Evolutionary conservation across 1,140 invertebrate species (phyloP).

Genomic region (Scaptomyza graminum): DNA sequence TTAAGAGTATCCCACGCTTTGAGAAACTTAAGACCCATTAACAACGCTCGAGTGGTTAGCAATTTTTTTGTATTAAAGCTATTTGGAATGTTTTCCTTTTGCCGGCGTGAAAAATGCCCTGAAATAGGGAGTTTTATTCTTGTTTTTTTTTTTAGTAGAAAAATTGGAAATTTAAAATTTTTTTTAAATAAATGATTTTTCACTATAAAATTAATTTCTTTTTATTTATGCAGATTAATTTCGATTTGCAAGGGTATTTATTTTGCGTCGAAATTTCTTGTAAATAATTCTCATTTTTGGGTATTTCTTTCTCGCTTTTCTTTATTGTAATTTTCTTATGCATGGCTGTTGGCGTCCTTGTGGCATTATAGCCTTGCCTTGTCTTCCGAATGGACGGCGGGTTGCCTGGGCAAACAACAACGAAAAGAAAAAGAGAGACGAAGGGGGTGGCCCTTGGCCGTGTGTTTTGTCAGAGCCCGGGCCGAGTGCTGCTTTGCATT

Average conservation of each 20-base stretch:
- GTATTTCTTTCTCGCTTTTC: conserved; percentile 14
- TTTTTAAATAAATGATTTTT: no score
- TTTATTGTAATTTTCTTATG: conserved; percentile 6
- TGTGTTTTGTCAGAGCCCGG: conserved; percentile 21
- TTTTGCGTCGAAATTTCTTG: no score
- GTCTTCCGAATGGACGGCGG: conserved; percentile 30
- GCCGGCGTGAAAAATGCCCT: conserved; percentile 6
- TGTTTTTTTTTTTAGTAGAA: no score
- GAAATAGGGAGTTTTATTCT: no score
- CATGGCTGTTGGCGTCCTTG: conserved; percentile 22
- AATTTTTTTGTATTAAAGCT: conserved; percentile 10
- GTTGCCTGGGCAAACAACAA: no score
- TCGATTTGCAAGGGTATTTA: no score
- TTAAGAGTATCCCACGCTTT: conserved; percentile 25
- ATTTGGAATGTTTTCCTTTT: conserved; percentile 31
- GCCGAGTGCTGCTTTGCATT: conserved; percentile 76
- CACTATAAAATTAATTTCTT: no score
- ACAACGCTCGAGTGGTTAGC: conserved; percentile 73
- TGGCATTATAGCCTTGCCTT: conserved; percentile 12
- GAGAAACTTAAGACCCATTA: conserved; percentile 69
- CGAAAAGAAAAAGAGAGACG: background rate
- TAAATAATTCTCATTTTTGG: no score
- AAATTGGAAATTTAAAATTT: no score
- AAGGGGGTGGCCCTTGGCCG: background rate
- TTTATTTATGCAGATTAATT: no score